Percentiles rank a stretch among this genome's conserved stretches.
phyloP scores from a whole-genome alignment of 2,113 vertebrate species.

The Ceyx margarethae region DNA sequence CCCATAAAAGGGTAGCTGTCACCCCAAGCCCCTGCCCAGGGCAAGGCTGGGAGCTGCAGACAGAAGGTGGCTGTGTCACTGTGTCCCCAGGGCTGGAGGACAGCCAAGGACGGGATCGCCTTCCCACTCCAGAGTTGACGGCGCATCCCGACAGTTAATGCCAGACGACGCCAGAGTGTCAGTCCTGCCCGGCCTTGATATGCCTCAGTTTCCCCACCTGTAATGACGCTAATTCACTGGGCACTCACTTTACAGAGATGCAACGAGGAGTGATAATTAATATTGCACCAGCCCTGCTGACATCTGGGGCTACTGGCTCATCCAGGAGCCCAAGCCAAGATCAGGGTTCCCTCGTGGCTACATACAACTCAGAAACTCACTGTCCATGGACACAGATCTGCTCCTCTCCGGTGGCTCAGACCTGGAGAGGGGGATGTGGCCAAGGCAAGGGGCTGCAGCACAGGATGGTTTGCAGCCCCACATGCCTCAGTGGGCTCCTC shows the following conservation, averaged over 20 bases:
- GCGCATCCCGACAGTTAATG: accelerated
- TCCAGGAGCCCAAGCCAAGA: background rate
- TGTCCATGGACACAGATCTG: background rate
- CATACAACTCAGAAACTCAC: background rate
- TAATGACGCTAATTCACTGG: background rate
- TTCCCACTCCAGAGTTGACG: background rate
- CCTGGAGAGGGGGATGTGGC: accelerated
- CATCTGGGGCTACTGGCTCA: accelerated
- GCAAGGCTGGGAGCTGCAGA: background rate
- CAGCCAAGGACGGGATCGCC: background rate
- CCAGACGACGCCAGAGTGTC: background rate
- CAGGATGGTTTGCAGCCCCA: background rate
- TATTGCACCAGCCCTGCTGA: background rate
- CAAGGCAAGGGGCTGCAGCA: background rate
- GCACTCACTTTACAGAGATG: background rate
- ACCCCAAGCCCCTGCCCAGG: background rate
- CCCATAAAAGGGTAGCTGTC: accelerated
- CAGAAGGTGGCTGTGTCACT: background rate
- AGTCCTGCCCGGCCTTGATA: background rate
- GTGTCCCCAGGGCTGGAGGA: background rate
- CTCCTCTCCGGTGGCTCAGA: background rate
- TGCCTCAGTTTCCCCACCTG: background rate
- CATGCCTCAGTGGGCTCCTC: accelerated
- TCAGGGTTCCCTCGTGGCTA: background rate
- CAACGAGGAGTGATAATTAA: background rate